Evolutionary conservation across 2,797 vertebrate species (phyloP).

Genomic region (Allobates femoralis): DNA sequence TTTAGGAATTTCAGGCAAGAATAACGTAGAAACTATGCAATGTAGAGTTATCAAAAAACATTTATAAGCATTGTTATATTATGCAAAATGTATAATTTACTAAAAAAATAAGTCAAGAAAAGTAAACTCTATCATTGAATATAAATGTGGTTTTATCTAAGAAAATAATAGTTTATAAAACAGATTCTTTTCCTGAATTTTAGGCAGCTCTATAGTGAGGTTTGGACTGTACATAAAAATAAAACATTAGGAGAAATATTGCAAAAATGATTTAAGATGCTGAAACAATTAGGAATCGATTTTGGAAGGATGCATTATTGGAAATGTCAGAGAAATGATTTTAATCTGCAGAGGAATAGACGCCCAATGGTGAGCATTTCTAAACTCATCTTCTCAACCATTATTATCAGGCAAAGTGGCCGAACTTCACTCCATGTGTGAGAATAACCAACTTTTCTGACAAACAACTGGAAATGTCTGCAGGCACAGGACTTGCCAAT

Average conservation of each 20-base stretch:
- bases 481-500: slow-evolving; percentile 6
- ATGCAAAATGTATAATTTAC: too few species aligned
- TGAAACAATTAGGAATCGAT: neutral
- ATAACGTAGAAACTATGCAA: too few species aligned
- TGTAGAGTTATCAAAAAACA: too few species aligned
- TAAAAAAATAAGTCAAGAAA: too few species aligned
- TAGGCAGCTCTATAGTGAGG: neutral
- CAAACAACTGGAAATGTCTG: slow-evolving; percentile 40
- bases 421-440: slow-evolving; percentile 4
- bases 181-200: neutral
- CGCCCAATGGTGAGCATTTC: slow-evolving; percentile 17
- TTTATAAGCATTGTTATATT: too few species aligned
- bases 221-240: neutral
- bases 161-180: neutral
- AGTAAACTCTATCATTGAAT: neutral
- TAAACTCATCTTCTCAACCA: slow-evolving; percentile 22
- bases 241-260: neutral
- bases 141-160: neutral
- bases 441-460: slow-evolving; percentile 44
- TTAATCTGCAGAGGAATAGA: slow-evolving; percentile 20
- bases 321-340: slow-evolving; percentile 14
- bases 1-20: too few species aligned
- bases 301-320: neutral
- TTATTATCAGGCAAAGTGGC: slow-evolving; percentile 37
- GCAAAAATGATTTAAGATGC: neutral